Base-by-base conservation (phyloP, 2,888 invertebrate genomes). In the Oscheius onirici region DNA sequence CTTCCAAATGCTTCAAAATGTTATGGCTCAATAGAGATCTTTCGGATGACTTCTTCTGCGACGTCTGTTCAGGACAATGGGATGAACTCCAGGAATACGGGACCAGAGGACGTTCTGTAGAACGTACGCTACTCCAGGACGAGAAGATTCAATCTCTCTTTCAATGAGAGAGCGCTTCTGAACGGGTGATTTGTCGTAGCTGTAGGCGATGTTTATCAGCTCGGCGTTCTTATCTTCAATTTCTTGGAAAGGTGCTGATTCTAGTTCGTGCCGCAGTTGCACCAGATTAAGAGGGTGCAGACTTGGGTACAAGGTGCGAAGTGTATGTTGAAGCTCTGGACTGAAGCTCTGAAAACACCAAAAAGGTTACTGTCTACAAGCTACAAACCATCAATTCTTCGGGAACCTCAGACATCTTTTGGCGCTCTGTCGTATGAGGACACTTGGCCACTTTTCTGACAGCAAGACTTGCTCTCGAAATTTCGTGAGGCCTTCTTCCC, bases 251-350 rank as follows among this genome's bases (percentile, higher is more conserved):
- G 24, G 58, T 20, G 17, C 24, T 20, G 40, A n/a, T 22, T 17
- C 58, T n/a, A 58, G 41, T 58, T 58, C 58, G 40, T n/a, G 10
- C 22, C 41, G 40, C 58, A 58, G n/a, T 24, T 58, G 58, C n/a
- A n/a, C 17, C n/a, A 58, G 15, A 43, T 58, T 58, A 17, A 46
- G 46, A 8, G 22, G 28, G 8, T 24, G 28, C 58, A 58, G 41
- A 40, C 41, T 41, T 20, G 58, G 58, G 24, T 41, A 58, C 41
- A 58, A 17, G 13, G 41, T 58, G 10, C 58, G 40, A 8, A 58
- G 24, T 8, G 41, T 58, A 20, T 43, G 20, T 40, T 58, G 58
- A n/a, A 58, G n/a, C 17, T 58, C 24, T 8, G 6, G 20, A 6
- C 20, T n/a, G 41, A 40, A 58, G 17, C 40, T 40, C 58, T 58